phyloP scores from a whole-genome alignment of 64 coral and sea anemone species.

The Stichodactyla helianthus region DNA sequence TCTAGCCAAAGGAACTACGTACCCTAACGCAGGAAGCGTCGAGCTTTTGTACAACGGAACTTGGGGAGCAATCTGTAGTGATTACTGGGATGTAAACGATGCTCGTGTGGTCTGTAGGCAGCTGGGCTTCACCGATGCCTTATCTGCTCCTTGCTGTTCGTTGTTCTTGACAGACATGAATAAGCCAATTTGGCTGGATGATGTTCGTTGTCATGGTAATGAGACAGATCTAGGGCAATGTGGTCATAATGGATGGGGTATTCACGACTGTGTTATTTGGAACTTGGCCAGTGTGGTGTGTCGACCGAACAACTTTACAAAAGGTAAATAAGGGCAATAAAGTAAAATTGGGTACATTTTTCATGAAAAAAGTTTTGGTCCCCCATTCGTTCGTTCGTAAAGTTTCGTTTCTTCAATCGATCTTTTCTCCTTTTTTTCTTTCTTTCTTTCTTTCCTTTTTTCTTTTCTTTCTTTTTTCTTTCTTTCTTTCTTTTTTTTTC shows the following conservation, averaged over 20 bases:
- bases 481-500: no score
- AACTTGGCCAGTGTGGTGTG: conserved; percentile 25
- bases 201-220: conserved; percentile 35
- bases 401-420: no score
- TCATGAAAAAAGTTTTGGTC: no score
- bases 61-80: conserved; percentile 38
- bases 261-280: neutral
- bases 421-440: no score
- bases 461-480: no score
- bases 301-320: neutral
- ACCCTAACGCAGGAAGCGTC: conserved; percentile 31
- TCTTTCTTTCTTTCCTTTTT: no score
- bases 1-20: neutral
- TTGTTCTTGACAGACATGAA: neutral
- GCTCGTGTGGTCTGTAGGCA: conserved; percentile 47
- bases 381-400: no score
- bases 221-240: conserved; percentile 37
- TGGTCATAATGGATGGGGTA: neutral
- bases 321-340: conserved; percentile 10
- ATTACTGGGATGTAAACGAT: neutral
- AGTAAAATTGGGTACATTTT: no score
- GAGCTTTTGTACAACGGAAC: conserved; percentile 40
- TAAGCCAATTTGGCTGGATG: neutral
- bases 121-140: conserved; percentile 25
- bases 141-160: conserved; percentile 39